Percentiles rank a stretch among this genome's conserved stretches.
Evolutionary conservation across 1,140 invertebrate species (phyloP).

Genomic region (Scaptomyza hsui): DNA sequence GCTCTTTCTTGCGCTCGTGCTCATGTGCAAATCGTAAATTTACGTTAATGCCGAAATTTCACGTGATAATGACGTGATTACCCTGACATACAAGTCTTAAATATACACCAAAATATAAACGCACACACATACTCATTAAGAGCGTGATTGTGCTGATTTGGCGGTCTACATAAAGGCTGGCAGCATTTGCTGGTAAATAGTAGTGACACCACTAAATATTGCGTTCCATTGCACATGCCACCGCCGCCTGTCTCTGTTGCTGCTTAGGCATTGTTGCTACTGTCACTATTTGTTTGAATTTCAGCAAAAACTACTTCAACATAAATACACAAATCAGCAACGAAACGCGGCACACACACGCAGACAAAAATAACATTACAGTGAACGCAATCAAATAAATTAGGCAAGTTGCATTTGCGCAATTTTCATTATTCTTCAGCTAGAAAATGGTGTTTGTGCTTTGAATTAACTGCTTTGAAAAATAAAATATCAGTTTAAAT

Average conservation of each 20-base stretch:
- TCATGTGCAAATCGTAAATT: conserved; percentile 83
- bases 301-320: conserved; percentile 51
- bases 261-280: conserved; percentile 12
- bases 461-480: background rate
- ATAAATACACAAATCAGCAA: conserved; percentile 26
- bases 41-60: conserved; percentile 82
- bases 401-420: conserved; percentile 18
- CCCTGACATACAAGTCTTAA: conserved; percentile 61
- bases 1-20: conserved; percentile 53
- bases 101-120: conserved; percentile 8
- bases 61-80: conserved; percentile 83
- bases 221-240: conserved; percentile 57
- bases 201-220: conserved; percentile 43
- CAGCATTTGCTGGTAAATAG: conserved; percentile 27
- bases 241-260: conserved; percentile 20
- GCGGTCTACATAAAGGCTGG: conserved; percentile 15
- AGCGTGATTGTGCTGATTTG: background rate
- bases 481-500: conserved; percentile 39
- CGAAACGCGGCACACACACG: conserved; percentile 4
- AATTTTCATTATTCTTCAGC: conserved; percentile 24
- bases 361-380: no score
- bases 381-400: conserved; percentile 49
- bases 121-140: conserved; percentile 19
- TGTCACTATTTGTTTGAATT: conserved; percentile 31
- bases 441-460: conserved; percentile 28